Conservation (phyloP, 2,888 invertebrate species). For the Xestobium rufovillosum region DNA sequence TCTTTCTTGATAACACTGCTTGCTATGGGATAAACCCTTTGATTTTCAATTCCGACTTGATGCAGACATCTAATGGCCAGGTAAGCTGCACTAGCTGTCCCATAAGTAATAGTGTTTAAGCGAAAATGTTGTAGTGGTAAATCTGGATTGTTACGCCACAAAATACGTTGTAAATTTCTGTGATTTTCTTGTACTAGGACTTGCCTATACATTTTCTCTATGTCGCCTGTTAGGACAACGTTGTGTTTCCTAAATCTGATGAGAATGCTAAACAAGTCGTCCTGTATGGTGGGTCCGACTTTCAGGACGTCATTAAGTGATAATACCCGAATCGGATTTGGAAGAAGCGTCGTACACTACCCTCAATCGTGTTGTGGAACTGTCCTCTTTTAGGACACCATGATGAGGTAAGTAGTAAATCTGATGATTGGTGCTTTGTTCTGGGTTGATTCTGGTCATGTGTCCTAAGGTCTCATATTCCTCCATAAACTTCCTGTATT, state of each 20-base stretch:
- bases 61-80: too few species aligned
- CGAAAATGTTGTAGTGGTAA: conserved; percentile 14
- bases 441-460: conserved; percentile 13
- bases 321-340: conserved; percentile 13
- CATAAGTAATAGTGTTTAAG: conserved; percentile 22
- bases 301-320: conserved; percentile 18
- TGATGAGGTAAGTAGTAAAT: conserved; percentile 20
- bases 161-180: conserved; percentile 11
- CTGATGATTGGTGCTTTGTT: not conserved
- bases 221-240: conserved; percentile 17
- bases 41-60: not conserved
- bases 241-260: conserved; percentile 10
- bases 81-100: conserved; percentile 20
- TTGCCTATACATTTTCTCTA: conserved; percentile 18
- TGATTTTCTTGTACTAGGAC: conserved; percentile 12
- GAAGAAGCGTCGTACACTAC: conserved; percentile 19
- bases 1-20: not conserved
- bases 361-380: conserved; percentile 17
- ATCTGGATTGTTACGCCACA: conserved; percentile 10
- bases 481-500: conserved; percentile 17
- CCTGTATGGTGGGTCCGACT: conserved; percentile 18
- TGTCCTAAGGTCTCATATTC: conserved; percentile 20
- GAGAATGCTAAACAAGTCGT: conserved; percentile 15
- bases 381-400: conserved; percentile 16
- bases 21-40: not conserved